Evolutionary conservation across 2,888 invertebrate genomes (phyloP).

Genomic region (Poecilus cupreus): DNA sequence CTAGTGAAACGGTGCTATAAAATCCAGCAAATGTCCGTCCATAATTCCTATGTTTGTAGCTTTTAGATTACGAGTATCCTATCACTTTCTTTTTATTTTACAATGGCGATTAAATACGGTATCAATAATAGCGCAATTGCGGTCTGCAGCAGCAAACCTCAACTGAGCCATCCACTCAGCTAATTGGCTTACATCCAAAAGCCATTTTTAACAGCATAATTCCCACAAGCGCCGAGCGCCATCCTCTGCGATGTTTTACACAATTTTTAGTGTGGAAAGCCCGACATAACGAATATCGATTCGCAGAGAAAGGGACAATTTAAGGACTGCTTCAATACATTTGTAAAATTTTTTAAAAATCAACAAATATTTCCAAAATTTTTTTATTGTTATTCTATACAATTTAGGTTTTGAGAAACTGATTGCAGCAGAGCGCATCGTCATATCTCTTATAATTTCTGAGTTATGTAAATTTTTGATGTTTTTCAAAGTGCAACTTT

Average conservation of each 20-base stretch:
- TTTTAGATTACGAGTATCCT: background rate
- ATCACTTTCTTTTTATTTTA: background rate
- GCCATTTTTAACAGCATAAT: constrained; percentile 43
- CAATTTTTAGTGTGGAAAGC: constrained; percentile 22
- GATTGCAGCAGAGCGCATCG: too few relatives aligned
- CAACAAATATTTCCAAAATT: too few relatives aligned
- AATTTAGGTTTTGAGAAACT: too few relatives aligned
- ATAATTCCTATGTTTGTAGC: background rate
- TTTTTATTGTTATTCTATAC: too few relatives aligned
- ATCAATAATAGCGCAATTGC: background rate
- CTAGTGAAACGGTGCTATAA: background rate
- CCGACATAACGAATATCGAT: background rate
- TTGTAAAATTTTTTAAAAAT: too few relatives aligned
- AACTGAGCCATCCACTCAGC: constrained; percentile 19
- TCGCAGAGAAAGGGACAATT: background rate
- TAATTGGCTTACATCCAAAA: constrained; percentile 44
- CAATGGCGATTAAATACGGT: background rate
- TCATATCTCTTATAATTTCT: too few relatives aligned
- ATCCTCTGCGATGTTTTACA: constrained; percentile 30
- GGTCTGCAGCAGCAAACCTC: background rate
- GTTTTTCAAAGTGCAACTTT: too few relatives aligned
- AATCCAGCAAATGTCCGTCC: background rate
- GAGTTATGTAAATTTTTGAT: too few relatives aligned
- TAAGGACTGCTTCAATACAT: background rate
- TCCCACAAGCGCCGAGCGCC: constrained; percentile 10